Percentiles rank a stretch among this genome's conserved stretches.
Conservation (phyloP, 2,113 vertebrate species). For the Crypturellus undulatus region DNA sequence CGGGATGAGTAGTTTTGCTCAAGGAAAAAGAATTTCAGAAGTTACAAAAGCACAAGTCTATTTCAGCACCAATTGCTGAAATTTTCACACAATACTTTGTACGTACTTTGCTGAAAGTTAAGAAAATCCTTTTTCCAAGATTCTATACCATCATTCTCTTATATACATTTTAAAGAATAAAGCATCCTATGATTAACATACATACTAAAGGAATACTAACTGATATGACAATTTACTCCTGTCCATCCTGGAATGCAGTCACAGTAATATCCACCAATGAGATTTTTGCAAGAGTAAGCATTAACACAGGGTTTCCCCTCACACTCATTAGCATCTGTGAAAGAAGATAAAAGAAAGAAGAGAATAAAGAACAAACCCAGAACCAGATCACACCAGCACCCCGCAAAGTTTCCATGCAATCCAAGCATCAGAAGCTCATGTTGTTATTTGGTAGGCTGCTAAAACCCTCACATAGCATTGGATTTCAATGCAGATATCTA, state of each 20-base stretch:
- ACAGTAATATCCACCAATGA: slow-evolving; percentile 99
- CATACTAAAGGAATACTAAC: slow-evolving; percentile 88
- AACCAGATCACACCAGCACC: slow-evolving; percentile 64
- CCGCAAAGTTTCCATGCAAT: slow-evolving; percentile 55
- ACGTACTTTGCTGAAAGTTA: neutral
- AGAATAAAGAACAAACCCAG: slow-evolving; percentile 74
- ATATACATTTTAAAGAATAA: neutral
- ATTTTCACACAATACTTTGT: neutral
- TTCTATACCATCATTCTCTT: neutral
- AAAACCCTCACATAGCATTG: neutral
- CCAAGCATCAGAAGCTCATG: slow-evolving; percentile 48
- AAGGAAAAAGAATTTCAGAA: neutral
- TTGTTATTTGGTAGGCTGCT: neutral
- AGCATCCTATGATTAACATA: neutral
- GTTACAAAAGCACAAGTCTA: neutral
- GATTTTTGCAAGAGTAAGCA: slow-evolving; percentile 98
- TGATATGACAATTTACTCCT: slow-evolving; percentile 95
- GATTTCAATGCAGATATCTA: neutral
- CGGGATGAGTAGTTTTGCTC: neutral
- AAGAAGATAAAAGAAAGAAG: slow-evolving; percentile 83
- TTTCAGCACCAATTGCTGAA: neutral
- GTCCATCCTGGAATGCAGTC: slow-evolving; percentile 95
- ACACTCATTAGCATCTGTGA: slow-evolving; percentile 98
- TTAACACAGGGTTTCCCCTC: slow-evolving; percentile 92
- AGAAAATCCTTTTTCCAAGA: neutral